Evolutionary conservation across 2,888 invertebrate species (phyloP).

Genomic region (Saturnia pavonia): DNA sequence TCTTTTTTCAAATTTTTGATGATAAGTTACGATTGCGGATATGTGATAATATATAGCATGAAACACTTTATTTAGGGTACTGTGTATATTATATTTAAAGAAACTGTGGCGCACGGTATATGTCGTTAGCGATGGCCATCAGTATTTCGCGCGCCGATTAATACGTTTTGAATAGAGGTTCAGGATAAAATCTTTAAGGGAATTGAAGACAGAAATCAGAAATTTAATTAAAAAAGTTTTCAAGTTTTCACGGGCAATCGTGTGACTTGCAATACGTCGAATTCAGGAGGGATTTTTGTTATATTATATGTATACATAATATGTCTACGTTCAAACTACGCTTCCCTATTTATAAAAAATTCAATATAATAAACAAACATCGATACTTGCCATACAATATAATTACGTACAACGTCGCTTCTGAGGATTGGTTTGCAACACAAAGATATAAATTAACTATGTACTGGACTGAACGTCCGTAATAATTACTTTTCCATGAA

Average conservation of each 20-base stretch:
- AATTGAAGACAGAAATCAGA: slow-evolving; percentile 63
- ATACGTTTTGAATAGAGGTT: slow-evolving; percentile 76
- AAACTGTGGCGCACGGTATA: not conserved
- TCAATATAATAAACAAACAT: not conserved
- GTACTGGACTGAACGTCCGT: no score
- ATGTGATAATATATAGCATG: not conserved
- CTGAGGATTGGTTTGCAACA: not conserved
- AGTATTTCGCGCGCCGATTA: slow-evolving; percentile 65
- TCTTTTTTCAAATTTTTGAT: not conserved
- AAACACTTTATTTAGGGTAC: not conserved
- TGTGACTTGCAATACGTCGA: slow-evolving; percentile 70
- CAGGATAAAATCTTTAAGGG: slow-evolving; percentile 62
- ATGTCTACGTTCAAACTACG: slow-evolving; percentile 3
- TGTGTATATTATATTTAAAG: not conserved
- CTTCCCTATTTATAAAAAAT: not conserved
- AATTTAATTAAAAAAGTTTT: slow-evolving; percentile 82
- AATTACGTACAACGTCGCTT: not conserved
- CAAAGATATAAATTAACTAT: not conserved
- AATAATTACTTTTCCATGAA: not conserved
- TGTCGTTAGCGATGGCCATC: slow-evolving; percentile 51
- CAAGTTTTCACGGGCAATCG: slow-evolving; percentile 77
- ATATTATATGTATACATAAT: not conserved
- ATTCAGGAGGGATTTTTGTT: slow-evolving; percentile 56
- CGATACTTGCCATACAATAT: not conserved
- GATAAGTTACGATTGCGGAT: not conserved